phyloP scores from a whole-genome alignment of 2,797 vertebrate genomes.

The Onychomys arenicola region DNA sequence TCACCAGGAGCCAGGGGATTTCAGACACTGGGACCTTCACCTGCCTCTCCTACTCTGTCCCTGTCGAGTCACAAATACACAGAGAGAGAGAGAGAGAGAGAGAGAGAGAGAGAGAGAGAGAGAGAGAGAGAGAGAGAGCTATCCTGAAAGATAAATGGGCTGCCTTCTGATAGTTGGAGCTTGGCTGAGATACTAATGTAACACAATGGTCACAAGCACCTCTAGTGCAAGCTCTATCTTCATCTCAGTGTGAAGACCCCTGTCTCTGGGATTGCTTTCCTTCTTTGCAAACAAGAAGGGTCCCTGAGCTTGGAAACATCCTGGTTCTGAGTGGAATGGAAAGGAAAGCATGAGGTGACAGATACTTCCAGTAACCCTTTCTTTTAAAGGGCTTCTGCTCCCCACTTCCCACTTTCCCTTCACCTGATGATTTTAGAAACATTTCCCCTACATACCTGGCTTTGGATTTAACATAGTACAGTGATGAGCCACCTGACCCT shows the following conservation, averaged over 20 bases:
- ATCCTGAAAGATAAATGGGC: not conserved
- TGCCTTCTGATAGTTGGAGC: not conserved
- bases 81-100: too few relatives aligned
- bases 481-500: not conserved
- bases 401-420: not conserved
- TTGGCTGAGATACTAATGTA: not conserved
- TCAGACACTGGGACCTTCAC: not conserved
- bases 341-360: not conserved
- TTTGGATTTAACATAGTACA: fast-evolving
- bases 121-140: not conserved
- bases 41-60: not conserved
- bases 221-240: not conserved
- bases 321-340: not conserved
- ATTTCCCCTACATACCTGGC: not conserved
- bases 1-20: too few relatives aligned
- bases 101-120: too few relatives aligned
- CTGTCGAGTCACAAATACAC: not conserved
- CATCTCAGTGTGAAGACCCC: not conserved
- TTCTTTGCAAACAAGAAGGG: not conserved
- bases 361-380: not conserved
- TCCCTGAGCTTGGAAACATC: not conserved
- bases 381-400: not conserved
- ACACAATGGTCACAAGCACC: not conserved
- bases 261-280: not conserved
- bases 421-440: not conserved